phyloP scores from a whole-genome alignment of 2,888 invertebrate species.

The Oligia strigilis region DNA sequence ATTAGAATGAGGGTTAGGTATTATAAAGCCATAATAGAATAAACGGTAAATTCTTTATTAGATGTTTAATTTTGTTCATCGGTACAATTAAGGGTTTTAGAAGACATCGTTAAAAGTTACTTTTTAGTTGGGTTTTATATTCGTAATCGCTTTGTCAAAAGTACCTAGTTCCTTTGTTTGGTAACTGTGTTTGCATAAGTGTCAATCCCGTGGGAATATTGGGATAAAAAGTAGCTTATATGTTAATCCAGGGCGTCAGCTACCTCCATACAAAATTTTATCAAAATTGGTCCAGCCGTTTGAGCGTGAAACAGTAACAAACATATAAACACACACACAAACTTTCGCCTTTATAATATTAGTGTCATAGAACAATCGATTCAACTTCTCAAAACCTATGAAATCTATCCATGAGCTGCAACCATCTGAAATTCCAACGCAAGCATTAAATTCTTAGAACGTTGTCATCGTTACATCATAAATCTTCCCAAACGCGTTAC shows the following conservation, averaged over 20 bases:
- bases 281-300: too few species aligned
- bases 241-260: too few species aligned
- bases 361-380: neutral
- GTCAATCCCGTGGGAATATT: too few species aligned
- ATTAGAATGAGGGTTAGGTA: neutral
- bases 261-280: too few species aligned
- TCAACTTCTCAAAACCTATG: neutral
- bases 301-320: too few species aligned
- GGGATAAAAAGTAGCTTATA: too few species aligned
- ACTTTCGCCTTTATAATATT: too few species aligned
- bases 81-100: neutral
- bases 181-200: too few species aligned
- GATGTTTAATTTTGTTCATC: neutral
- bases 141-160: neutral
- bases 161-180: neutral
- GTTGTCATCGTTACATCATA: neutral
- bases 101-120: neutral
- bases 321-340: too few species aligned
- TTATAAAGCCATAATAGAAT: neutral
- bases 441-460: neutral
- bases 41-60: neutral
- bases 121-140: neutral
- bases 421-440: slow-evolving; percentile 14
- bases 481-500: slow-evolving; percentile 13
- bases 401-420: neutral